These are phyloP conservation scores for Scaptomyza caliginosa DNA, from an alignment of 2,888 invertebrate species.

Conservation along the genomic window DNA sequence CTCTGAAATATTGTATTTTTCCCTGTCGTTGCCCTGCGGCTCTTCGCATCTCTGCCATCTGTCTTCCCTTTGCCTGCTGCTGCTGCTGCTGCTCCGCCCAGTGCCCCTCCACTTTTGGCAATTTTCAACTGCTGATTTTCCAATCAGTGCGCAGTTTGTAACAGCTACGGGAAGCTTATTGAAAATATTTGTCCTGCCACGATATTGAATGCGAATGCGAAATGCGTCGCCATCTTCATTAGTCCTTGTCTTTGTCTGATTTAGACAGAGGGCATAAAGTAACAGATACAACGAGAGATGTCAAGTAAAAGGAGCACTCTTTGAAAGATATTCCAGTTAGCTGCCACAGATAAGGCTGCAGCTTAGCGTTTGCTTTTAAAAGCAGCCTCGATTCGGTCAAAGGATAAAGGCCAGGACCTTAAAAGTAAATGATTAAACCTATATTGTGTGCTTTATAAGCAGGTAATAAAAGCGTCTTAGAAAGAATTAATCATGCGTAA, in stretches of 20 bases:
- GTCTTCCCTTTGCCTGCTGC: neutral
- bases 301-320: slow-evolving; percentile 7
- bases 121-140: slow-evolving; percentile 72
- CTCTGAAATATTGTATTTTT: slow-evolving; percentile 65
- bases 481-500: no score
- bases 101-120: slow-evolving; percentile 39
- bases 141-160: slow-evolving; percentile 75
- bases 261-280: slow-evolving; percentile 6
- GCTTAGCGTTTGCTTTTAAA: slow-evolving; percentile 43
- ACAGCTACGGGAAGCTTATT: slow-evolving; percentile 64
- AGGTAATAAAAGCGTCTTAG: no score
- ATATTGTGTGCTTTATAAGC: no score
- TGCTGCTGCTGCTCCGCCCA: neutral
- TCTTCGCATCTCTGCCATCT: neutral
- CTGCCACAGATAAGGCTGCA: slow-evolving; percentile 43
- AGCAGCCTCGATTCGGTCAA: neutral
- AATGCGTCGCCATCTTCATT: slow-evolving; percentile 65
- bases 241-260: slow-evolving; percentile 62
- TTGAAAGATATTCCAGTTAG: slow-evolving; percentile 47
- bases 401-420: neutral
- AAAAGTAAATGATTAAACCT: no score
- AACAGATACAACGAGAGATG: neutral
- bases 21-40: slow-evolving; percentile 4
- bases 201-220: slow-evolving; percentile 35
- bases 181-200: slow-evolving; percentile 69